These are phyloP conservation scores for Colostygia pectinataria DNA, from an alignment of 2,888 invertebrate genomes.

Conservation along the genomic window DNA sequence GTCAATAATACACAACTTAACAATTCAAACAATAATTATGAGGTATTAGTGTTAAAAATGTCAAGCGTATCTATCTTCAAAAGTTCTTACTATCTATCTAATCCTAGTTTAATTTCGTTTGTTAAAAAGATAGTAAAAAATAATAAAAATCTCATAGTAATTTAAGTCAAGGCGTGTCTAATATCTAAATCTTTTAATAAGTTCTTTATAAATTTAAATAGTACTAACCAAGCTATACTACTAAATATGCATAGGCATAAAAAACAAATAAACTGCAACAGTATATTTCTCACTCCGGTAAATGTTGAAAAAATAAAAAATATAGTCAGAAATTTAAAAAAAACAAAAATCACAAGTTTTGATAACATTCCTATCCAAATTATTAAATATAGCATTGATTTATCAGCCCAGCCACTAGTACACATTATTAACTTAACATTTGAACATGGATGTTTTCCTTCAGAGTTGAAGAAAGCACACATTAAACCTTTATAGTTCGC, in stretches of 20 bases:
- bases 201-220: background rate
- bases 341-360: background rate
- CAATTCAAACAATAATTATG: too few species aligned
- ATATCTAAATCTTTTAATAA: background rate
- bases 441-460: background rate
- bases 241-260: background rate
- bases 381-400: background rate
- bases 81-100: too few species aligned
- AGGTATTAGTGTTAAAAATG: too few species aligned
- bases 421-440: background rate
- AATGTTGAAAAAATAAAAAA: background rate
- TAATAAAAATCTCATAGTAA: too few species aligned
- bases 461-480: background rate
- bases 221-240: background rate
- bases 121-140: too few species aligned
- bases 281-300: background rate
- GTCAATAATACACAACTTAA: too few species aligned
- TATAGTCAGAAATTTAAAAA: background rate
- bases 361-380: background rate
- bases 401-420: background rate
- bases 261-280: background rate
- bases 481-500: too few species aligned
- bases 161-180: too few species aligned
- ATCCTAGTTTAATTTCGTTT: too few species aligned
- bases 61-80: too few species aligned